Evolutionary conservation across 2,113 vertebrate species (phyloP), one percentile per base, ranked within the genome.

Genomic region (Phaethon lepturus): DNA sequence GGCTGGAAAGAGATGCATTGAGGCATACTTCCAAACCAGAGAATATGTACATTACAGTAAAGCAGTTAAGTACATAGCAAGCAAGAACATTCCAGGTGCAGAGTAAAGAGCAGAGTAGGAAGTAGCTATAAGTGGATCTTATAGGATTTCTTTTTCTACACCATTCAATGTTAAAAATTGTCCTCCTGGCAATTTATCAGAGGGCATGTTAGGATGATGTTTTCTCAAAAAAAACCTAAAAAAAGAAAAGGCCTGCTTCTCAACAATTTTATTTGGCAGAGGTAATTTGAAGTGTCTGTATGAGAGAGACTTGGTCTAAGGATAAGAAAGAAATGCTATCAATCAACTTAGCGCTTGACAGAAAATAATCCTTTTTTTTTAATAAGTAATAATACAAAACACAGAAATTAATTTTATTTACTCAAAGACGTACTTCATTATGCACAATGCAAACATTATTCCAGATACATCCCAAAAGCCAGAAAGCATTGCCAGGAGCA

Each of bases 21-120:
- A 95, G 59, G 69, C 49, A 82, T 45, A 67, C 26, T 68, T 79
- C 49, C 85, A 81, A 97, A 73, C 31, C 45, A 93, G 63, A 67
- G 28, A 75, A 85, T 87, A 76, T 24, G 44, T 87, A 58, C 35
- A 73, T 82, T 94, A 19, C 10, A 73, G 71, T 26, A 95, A 91
- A 87, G 56, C 68, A 68, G 17, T 82, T 93, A 86, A 88, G 29
- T 86, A 94, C 55, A 67, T 7, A 85, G 82, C 35, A 64, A 92
- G 53, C 3, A 72, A 83, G 64, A 87, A 62, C 50, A 82, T 96
- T 88, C 52, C 76, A 95, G 79, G 31, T 44, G 29, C 72, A 82
- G 63, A 88, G 62, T 79, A 83, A 87, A 66, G 58, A 95, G 49
- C 68, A 79, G 53, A 74, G 72, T 35, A 68, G 52, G 82, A 97